phyloP scores from a whole-genome alignment of 2,888 invertebrate species.

The Argyresthia goedartella region DNA sequence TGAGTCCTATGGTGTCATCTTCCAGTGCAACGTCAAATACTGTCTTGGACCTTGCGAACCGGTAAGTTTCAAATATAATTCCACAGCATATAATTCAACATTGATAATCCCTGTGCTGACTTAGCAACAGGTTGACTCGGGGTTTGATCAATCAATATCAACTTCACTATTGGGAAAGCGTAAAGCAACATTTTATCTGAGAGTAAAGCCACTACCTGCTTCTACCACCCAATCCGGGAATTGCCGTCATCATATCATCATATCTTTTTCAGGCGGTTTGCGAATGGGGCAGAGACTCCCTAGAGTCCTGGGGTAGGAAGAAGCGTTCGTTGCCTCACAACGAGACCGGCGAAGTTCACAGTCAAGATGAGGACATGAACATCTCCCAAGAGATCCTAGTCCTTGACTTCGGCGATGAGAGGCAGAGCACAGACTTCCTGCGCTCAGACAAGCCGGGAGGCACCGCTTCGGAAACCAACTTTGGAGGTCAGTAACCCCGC shows the following conservation, averaged over 20 bases:
- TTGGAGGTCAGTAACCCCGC: conserved; percentile 70
- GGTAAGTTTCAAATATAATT: conserved; percentile 61
- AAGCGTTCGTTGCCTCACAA: conserved; percentile 76
- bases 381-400: conserved; percentile 95
- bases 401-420: conserved; percentile 91
- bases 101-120: not conserved
- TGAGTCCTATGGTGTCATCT: conserved; percentile 96
- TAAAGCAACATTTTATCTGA: too few species aligned
- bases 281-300: conserved; percentile 91
- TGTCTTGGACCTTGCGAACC: conserved; percentile 95
- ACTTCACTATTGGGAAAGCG: too few species aligned
- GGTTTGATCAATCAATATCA: not conserved
- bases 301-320: conserved; percentile 93
- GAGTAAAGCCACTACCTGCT: too few species aligned
- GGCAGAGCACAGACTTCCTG: conserved; percentile 83
- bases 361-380: conserved; percentile 88
- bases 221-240: too few species aligned
- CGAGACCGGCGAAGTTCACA: conserved; percentile 74
- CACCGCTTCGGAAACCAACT: conserved; percentile 73
- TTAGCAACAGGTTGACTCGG: not conserved
- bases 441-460: conserved; percentile 80
- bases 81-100: not conserved
- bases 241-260: not conserved
- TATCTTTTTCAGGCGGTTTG: conserved; percentile 80
- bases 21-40: conserved; percentile 97